Base-by-base conservation (phyloP, 2,888 invertebrate genomes). In the Pterobdella sp. region DNA sequence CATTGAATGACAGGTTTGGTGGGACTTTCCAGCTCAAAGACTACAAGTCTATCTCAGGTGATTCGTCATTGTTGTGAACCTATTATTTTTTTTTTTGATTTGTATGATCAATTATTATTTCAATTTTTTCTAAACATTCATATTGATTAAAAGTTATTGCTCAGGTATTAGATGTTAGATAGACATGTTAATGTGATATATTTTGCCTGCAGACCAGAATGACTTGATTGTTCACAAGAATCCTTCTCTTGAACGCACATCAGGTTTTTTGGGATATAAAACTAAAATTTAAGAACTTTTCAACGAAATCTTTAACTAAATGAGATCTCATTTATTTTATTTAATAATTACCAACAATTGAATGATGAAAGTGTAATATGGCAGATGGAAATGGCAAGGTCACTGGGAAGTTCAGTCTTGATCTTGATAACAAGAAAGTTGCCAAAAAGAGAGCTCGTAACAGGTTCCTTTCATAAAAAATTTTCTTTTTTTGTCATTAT, bases 11-110 rank as follows among this genome's bases (percentile, higher is more conserved):
- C 0, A 88, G 92, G 76, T 96, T 96, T 83, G 93, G 94, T 42
- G 95, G 96, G 70, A 94, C 94, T 10, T 97, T 90, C 85, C 90
- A 91, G 0, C 88, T 97, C 29, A 89, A 91, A 82, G 93, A 95
- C 82, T 89, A 96, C 88, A 94, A 94, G 84, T 93, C 95, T 32
- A 90, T 95, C 81, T 90, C 91, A 77, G 87, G 93, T 77, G 90
- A 32, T 29, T 26, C 18, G 60, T 14, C 7, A n/a, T 26, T 26
- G 60, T 56, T 26, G n/a, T 18, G n/a, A 42, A 14, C 10, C 42
- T 42, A 42, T 42, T 42, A 42, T 42, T 42, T 42, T 42, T 42
- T 22, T 56, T n/a, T 18, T n/a, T n/a, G n/a, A n/a, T 56, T n/a
- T 18, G 18, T n/a, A 56, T 56, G 4, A 22, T 22, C n/a, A n/a